Conservation (phyloP, 2,888 invertebrate species). For the Melanchra persicariae region DNA sequence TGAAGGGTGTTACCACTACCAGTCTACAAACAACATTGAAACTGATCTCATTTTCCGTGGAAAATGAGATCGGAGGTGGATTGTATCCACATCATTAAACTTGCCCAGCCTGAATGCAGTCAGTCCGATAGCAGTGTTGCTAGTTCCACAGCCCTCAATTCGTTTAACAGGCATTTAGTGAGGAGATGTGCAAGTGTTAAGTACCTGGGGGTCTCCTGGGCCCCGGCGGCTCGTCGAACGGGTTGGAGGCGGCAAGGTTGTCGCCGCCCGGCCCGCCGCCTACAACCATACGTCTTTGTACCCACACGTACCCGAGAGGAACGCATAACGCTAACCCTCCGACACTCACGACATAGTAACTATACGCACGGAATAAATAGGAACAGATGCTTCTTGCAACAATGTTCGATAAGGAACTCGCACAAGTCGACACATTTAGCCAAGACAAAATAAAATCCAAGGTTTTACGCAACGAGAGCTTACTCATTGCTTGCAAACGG, state of each 20-base stretch:
- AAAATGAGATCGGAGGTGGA: background rate
- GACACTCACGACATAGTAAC: slow-evolving; percentile 41
- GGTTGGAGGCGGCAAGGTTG: slow-evolving; percentile 96
- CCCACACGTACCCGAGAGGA: slow-evolving; percentile 68
- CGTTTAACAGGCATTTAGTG: slow-evolving; percentile 67
- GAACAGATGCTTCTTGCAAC: slow-evolving; percentile 4
- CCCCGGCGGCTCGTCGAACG: slow-evolving; percentile 95
- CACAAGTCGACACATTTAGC: background rate
- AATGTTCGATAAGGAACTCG: slow-evolving; percentile 9
- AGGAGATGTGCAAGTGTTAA: slow-evolving; percentile 76
- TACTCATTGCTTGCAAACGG: background rate
- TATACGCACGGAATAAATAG: slow-evolving; percentile 30
- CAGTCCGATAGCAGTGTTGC: no score
- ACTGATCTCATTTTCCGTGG: background rate
- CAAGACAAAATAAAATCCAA: background rate
- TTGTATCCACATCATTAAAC: background rate
- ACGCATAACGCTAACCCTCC: slow-evolving; percentile 50
- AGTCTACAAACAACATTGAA: background rate
- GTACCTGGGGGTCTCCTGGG: slow-evolving; percentile 90
- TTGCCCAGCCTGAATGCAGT: background rate
- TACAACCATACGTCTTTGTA: slow-evolving; percentile 83
- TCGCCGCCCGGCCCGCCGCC: slow-evolving; percentile 91
- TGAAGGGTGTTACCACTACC: background rate
- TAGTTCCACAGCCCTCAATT: slow-evolving; percentile 12
- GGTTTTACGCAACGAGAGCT: background rate